Evolutionary conservation across 2,888 invertebrate species (phyloP), one percentile per base, ranked within the genome.

Genomic region (Elgonia sp.): DNA sequence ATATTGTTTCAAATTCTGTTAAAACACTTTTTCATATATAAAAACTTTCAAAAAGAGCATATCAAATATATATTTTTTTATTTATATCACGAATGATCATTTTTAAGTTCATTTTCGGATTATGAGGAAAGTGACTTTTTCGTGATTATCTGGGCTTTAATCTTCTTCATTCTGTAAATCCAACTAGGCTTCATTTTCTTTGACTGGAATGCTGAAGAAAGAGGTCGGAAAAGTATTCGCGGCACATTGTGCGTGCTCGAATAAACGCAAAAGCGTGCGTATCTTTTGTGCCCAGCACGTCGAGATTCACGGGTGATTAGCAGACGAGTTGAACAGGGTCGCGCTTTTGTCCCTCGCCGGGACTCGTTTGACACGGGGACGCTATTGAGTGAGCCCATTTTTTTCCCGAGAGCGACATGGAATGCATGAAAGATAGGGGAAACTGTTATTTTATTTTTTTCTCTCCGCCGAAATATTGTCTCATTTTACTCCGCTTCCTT

Each of bases 301-400:
- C 70, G 87, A 79, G 88, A 85, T 88, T 88, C 88, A 88, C 88
- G 88, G 88, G 73, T 88, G 88, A 88, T 88, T 85, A 88, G 85
- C 85, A 79, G 88, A 77, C 85, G 83, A 88, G 88, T 80, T 72
- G 87, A 84, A 80, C 87, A 67, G 84, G 84, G 84, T 84, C 81
- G 87, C 76, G 81, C 87, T 88, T 87, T 88, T 88, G 85, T 88
- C 85, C 85, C 88, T 84, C 77, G 65, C 57, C 60, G 76, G 75
- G 84, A 84, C 84, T 75, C 84, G 84, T 87, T 84, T 81, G 84
- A 87, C 87, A 72, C 84, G 69, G 73, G 55, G 50, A 85, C 57
- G 84, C 84, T 46, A 83, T 84, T 81, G 87, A 87, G 77, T 65
- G 53, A 73, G 77, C 81, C 75, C 79, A 62, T 73, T 84, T 85